phyloP scores from a whole-genome alignment of 2,888 invertebrate genomes.

The Dorcus parallelipipedus region DNA sequence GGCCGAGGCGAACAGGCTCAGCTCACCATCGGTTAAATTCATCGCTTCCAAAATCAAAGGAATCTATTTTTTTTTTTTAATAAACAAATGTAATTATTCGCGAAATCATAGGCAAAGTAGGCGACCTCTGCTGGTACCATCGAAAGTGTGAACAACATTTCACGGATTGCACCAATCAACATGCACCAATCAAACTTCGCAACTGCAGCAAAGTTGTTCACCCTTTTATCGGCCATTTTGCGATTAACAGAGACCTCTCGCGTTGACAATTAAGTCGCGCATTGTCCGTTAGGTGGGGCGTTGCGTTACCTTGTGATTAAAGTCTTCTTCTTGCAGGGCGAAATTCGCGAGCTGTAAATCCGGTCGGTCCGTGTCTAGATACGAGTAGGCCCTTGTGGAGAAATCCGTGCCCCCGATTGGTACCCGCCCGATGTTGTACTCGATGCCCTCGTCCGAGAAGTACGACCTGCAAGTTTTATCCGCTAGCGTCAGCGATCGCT shows the following conservation, averaged over 20 bases:
- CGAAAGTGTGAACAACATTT: no score
- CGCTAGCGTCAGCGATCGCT: neutral
- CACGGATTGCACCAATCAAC: no score
- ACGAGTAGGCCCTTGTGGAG: slow-evolving; percentile 77
- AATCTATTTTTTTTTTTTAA: slow-evolving; percentile 28
- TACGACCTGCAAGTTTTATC: slow-evolving; percentile 61
- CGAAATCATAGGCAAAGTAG: no score
- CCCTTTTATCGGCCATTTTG: no score
- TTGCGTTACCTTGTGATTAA: slow-evolving; percentile 59
- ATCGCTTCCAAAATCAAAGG: slow-evolving; percentile 36
- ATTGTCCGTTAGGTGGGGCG: neutral
- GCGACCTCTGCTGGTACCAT: no score
- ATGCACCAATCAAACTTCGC: no score
- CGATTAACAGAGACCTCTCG: no score
- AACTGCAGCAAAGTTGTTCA: no score
- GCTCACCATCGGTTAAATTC: slow-evolving; percentile 27
- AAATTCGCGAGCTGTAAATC: slow-evolving; percentile 63
- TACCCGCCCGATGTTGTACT: slow-evolving; percentile 75
- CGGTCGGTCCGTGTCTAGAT: slow-evolving; percentile 55
- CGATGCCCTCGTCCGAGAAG: slow-evolving; percentile 66
- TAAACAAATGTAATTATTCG: neutral
- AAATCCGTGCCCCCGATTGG: slow-evolving; percentile 88
- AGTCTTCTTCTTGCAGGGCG: slow-evolving; percentile 65
- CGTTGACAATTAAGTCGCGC: no score
- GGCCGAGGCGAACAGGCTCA: slow-evolving; percentile 57